These are phyloP conservation scores for Etia nguti DNA, from an alignment of 2,113 vertebrate species.

Conservation along the genomic window DNA sequence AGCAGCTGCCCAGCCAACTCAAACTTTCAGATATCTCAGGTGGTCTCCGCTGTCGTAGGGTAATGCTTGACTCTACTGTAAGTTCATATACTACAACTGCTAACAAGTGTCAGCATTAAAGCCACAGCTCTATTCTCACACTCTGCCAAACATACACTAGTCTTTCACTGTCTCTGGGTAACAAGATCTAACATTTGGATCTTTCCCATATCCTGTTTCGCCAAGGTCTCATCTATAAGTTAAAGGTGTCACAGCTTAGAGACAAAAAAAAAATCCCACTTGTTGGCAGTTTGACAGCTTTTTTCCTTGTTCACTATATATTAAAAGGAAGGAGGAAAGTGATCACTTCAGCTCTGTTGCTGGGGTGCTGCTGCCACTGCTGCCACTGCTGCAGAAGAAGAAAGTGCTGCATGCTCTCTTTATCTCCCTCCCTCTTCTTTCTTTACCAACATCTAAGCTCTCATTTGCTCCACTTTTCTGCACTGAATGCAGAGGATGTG, in stretches of 20 bases:
- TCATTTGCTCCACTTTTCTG: conserved; percentile 7
- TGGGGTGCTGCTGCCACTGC: background rate
- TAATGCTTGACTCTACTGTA: background rate
- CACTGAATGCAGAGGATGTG: conserved; percentile 3
- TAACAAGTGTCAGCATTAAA: background rate
- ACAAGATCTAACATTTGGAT: background rate
- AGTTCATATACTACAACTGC: background rate
- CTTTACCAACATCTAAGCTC: background rate
- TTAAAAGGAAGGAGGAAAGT: background rate
- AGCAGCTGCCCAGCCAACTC: background rate
- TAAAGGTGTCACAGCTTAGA: background rate
- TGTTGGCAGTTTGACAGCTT: background rate
- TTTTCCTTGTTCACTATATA: background rate
- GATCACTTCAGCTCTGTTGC: conserved; percentile 19
- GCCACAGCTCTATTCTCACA: background rate
- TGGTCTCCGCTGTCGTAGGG: background rate
- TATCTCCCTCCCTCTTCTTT: background rate
- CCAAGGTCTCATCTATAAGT: background rate
- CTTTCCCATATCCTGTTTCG: background rate
- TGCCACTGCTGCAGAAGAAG: background rate
- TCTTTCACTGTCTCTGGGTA: background rate
- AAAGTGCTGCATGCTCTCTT: background rate
- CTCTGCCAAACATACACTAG: background rate
- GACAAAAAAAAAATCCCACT: background rate
- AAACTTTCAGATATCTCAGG: background rate